Evolutionary conservation across 2,797 vertebrate species (phyloP), one percentile per base, ranked within the genome.

Genomic region (Nasua narica): DNA sequence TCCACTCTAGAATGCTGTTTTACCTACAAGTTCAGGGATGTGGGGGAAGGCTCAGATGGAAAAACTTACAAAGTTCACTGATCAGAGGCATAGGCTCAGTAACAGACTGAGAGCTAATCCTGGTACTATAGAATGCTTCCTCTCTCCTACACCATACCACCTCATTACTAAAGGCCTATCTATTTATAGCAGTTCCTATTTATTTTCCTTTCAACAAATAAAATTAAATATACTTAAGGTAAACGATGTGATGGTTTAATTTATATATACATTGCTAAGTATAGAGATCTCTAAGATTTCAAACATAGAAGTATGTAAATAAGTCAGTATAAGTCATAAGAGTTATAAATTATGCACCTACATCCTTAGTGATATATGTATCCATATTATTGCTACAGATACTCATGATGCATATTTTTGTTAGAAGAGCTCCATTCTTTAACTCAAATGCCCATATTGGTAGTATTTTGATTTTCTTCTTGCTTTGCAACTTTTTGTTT

Each of bases 391-490:
- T 77, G 13, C 23, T 52, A 52, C 0, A 85, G 25, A 50, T 8
- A 72, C 40, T 83, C 1, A 56, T 78, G 60, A 58, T 13, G 14
- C 1, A 69, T 50, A 32, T 78, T 86, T 96, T 91, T 56, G 85
- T 54, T 76, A 89, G 2, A 50, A 70, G 18, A 54, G 4, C 50
- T 62, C 7, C 13, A 79, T 50, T 83, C 8, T 77, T 86, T 74
- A 35, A 81, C n/a, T 40, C 21, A 48, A 90, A 82, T 81, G 23
- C 14, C 21, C 7, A 50, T 54, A 74, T 60, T 37, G 65, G 16
- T 56, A 62, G 67, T 76, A 86, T 82, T 83, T 86, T 40, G 5
- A 76, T 89, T 97, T 74, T 67, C 21, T 29, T 78, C 2, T 78
- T 32, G 58, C 2, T 11, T 37, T 70, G 37, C 65, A 67, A 60